Evolutionary conservation across 2,797 vertebrate genomes (phyloP), one percentile per base, ranked within the genome.

Genomic region (Myripristis jacobus): DNA sequence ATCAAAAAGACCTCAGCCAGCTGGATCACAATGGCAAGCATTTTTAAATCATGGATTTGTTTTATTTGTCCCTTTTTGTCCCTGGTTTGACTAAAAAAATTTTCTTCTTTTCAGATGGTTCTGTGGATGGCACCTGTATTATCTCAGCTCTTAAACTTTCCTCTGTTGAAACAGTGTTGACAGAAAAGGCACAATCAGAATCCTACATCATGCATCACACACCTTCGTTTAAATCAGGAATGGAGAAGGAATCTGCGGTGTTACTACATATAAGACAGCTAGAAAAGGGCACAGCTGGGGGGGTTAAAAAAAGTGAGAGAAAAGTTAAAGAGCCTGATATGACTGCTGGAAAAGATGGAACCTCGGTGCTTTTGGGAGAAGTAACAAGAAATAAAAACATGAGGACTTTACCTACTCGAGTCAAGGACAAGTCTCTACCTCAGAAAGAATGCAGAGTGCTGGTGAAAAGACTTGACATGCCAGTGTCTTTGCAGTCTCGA

Each of bases 141-240:
- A 46, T 86, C 56, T 82, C 87, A 48, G 79, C 84, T 46, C 83
- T 90, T 16, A 75, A 70, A 55, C 70, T 85, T 50, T 64, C 71
- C 25, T 16, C 10, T 34, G 3, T 31, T 16, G 63, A 76, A 13
- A 48, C 6, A 58, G n/a, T 9, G 0, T 27, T n/a, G 48, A 56
- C 27, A 0, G 18, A 67, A 52, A 24, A 69, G 22, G 6, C 55
- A 21, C 59, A 69, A 59, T 15, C 21, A 31, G 4, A 62, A 18
- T 38, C 41, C 6, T 18, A 13, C 2, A 2, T 16, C 47, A 21
- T 22, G 22, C 51, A 78, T 6, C 3, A 57, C 25, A 29, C 10
- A 1, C 15, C 4, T 1, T 46, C 68, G 2, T 36, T 12, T 47
- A 6, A n/a, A 10, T 53, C 72, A 25, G 21, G 52, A 22, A 12